These are phyloP conservation scores for Clarias macrocephalus DNA, from an alignment of 2,113 vertebrate genomes.

Conservation along the genomic window DNA sequence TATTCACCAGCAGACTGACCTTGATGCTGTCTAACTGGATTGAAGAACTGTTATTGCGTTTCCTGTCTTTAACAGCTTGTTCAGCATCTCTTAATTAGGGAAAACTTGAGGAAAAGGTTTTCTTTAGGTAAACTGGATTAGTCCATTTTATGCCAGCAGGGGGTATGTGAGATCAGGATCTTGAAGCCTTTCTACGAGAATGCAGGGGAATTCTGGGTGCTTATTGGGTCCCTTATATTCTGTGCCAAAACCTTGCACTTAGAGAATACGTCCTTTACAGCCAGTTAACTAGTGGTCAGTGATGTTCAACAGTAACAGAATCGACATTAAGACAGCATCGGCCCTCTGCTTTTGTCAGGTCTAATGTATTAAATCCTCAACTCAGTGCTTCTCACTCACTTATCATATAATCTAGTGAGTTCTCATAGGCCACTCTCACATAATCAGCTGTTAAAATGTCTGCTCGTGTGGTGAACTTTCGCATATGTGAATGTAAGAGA, in stretches of 20 bases:
- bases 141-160: constrained; percentile 7
- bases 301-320: not conserved
- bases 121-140: constrained; percentile 4
- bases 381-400: not conserved
- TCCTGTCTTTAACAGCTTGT: constrained; percentile 12
- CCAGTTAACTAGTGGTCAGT: not conserved
- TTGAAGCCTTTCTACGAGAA: constrained; percentile 15
- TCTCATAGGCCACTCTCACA: not conserved
- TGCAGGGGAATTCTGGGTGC: not conserved
- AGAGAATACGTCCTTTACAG: constrained; percentile 11
- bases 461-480: not conserved
- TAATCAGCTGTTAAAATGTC: not conserved
- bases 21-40: constrained; percentile 8
- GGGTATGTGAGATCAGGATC: not conserved
- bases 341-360: not conserved
- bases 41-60: not conserved
- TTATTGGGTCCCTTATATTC: not conserved
- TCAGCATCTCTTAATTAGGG: not conserved
- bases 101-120: not conserved
- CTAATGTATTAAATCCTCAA: not conserved
- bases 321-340: not conserved
- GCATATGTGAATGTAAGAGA: not conserved
- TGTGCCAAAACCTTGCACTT: constrained; percentile 36
- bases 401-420: not conserved
- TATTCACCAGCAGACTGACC: constrained; percentile 14